Conservation (phyloP, 2,113 vertebrate genomes). For the Vulpes lagopus region DNA sequence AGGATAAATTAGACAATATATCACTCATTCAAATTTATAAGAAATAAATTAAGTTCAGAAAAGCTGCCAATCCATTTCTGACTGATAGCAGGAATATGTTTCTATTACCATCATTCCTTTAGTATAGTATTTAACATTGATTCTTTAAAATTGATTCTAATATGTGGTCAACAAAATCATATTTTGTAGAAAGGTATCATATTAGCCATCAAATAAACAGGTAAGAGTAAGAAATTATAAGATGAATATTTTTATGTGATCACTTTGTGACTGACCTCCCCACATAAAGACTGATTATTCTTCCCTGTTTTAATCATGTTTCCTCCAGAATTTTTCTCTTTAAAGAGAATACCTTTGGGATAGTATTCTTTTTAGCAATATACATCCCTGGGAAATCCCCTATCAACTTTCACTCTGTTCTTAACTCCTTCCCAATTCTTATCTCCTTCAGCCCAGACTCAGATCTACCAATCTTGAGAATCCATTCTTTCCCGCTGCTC, state of each 20-base stretch:
- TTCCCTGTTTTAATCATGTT: neutral
- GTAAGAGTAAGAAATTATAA: neutral
- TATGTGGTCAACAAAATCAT: neutral
- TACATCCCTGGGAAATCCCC: neutral
- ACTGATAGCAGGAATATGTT: neutral
- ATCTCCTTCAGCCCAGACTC: neutral
- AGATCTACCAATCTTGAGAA: neutral
- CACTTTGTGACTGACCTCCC: neutral
- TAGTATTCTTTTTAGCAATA: neutral
- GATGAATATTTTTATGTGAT: neutral
- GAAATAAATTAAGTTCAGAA: neutral
- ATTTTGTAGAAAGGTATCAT: neutral
- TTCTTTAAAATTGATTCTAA: neutral
- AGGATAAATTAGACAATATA: neutral
- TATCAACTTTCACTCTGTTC: neutral
- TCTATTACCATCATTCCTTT: neutral
- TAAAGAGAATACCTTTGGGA: neutral
- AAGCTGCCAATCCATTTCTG: neutral
- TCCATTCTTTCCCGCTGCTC: neutral
- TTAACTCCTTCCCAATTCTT: neutral
- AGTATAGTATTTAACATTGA: neutral
- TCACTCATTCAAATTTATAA: neutral
- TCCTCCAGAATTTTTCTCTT: neutral
- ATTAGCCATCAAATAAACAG: neutral
- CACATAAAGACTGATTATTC: neutral